Percentiles rank a stretch among this genome's conserved stretches.
These are phyloP conservation scores for Ophthalmolycus amberensis DNA, from an alignment of 2,113 vertebrate species.

Conservation along the genomic window DNA sequence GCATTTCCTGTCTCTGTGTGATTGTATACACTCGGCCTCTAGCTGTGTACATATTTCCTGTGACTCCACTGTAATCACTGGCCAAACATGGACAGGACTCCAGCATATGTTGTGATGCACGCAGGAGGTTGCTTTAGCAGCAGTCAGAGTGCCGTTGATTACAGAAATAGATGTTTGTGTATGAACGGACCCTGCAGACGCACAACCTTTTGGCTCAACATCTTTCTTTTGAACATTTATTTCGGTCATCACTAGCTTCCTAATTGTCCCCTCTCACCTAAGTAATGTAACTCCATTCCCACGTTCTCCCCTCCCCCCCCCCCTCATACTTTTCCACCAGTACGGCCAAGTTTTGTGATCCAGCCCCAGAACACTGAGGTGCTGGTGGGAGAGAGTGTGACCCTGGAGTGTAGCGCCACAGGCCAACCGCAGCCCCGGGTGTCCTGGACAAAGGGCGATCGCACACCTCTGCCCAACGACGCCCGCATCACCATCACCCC, in stretches of 20 bases:
- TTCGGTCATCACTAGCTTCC: neutral
- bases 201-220: neutral
- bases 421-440: constrained; percentile 93
- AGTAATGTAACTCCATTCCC: constrained; percentile 15
- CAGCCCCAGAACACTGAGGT: constrained; percentile 98
- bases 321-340: constrained; percentile 73
- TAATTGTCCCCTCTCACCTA: neutral
- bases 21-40: constrained; percentile 47
- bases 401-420: constrained; percentile 94
- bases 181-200: neutral
- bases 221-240: neutral
- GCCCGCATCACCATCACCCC: constrained; percentile 91
- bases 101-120: neutral
- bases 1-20: constrained; percentile 68
- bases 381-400: constrained; percentile 95
- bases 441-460: constrained; percentile 93
- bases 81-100: constrained; percentile 55
- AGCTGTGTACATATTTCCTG: constrained; percentile 55
- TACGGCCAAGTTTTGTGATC: constrained; percentile 95
- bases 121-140: constrained; percentile 13
- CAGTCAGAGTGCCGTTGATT: neutral
- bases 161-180: constrained; percentile 1
- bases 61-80: constrained; percentile 47
- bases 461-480: constrained; percentile 89
- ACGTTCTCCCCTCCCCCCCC: neutral